Conservation (phyloP, 2,797 vertebrate genomes). For the Psittacula derbiana region DNA sequence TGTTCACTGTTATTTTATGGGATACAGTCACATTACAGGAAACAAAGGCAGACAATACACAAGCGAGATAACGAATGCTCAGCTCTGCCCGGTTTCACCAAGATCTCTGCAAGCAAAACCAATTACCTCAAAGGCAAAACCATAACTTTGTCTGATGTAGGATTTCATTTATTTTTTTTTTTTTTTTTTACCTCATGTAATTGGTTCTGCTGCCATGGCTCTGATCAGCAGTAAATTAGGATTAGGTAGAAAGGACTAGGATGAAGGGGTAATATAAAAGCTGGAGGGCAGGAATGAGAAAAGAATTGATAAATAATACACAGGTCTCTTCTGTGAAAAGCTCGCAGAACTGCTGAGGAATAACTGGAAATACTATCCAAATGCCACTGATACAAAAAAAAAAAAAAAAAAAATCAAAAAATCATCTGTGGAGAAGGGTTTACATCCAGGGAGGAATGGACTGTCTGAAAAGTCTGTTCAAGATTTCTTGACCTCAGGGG, state of each 20-base stretch:
- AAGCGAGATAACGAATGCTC: neutral
- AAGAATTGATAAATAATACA: constrained; percentile 30
- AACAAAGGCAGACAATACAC: neutral
- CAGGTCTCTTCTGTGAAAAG: neutral
- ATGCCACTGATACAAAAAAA: neutral
- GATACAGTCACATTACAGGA: neutral
- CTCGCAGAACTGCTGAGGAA: neutral
- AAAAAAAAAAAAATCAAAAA: neutral
- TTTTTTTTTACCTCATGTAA: neutral
- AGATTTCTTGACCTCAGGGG: neutral
- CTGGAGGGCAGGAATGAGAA: constrained; percentile 15
- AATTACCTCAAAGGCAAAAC: constrained; percentile 39
- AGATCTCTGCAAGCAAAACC: constrained; percentile 24
- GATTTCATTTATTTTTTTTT: constrained; percentile 1
- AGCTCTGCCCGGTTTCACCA: neutral
- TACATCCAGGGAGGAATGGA: neutral
- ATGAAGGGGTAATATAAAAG: constrained; percentile 1
- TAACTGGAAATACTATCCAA: neutral
- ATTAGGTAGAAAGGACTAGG: constrained; percentile 11
- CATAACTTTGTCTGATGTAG: constrained; percentile 8
- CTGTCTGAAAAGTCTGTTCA: neutral
- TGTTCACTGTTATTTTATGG: neutral
- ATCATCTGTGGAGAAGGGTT: neutral
- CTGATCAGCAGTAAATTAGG: constrained; percentile 43
- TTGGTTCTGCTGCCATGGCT: neutral